Conservation (phyloP, 2,113 vertebrate species). For the Neolamprologus fasciatus region DNA sequence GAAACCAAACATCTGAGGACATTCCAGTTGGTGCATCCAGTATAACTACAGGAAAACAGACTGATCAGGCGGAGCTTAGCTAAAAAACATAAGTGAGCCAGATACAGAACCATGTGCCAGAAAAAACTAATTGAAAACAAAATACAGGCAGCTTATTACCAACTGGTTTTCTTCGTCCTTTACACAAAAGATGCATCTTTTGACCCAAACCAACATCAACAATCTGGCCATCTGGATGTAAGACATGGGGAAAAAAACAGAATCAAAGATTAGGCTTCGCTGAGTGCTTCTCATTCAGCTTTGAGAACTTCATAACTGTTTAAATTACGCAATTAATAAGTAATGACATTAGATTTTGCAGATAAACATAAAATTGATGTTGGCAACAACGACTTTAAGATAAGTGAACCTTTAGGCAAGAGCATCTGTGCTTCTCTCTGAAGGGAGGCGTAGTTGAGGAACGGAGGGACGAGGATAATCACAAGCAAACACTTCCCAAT, state of each 20-base stretch:
- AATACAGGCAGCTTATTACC: constrained; percentile 49
- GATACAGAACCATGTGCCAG: not conserved
- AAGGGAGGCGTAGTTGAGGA: constrained; percentile 77
- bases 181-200: constrained; percentile 73
- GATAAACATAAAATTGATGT: not conserved
- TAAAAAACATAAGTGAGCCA: not conserved
- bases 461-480: constrained; percentile 71
- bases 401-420: constrained; percentile 61
- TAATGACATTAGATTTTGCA: not conserved
- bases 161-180: constrained; percentile 72
- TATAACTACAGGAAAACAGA: constrained; percentile 55
- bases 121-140: not conserved
- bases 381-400: not conserved
- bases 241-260: not conserved
- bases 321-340: not conserved
- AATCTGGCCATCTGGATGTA: constrained; percentile 58
- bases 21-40: constrained; percentile 75
- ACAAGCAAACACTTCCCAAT: constrained; percentile 69
- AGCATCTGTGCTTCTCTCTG: constrained; percentile 74
- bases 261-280: not conserved
- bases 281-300: not conserved
- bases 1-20: constrained; percentile 75
- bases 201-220: constrained; percentile 76
- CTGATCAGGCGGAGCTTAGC: not conserved
- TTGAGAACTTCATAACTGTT: not conserved